Percentiles rank a stretch among this genome's conserved stretches.
These are phyloP conservation scores for Drosophila tropicalis DNA, from an alignment of 1,140 invertebrate species.

Conservation along the genomic window DNA sequence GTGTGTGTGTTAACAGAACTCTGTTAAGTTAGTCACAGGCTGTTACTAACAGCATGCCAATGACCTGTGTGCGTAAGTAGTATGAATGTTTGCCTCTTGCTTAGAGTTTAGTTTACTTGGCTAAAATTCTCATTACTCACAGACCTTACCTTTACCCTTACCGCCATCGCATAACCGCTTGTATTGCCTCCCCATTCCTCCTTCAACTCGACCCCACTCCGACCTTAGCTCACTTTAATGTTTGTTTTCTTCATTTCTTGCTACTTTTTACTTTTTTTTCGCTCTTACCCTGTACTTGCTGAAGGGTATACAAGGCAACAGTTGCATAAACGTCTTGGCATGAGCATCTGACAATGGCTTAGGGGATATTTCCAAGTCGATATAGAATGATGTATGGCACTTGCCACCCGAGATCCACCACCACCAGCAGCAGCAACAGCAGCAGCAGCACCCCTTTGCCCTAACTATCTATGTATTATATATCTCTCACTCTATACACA, in stretches of 20 bases:
- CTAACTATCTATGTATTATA: not conserved
- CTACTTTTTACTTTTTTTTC: slow-evolving; percentile 44
- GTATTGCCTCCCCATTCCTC: slow-evolving; percentile 2
- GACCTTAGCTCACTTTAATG: slow-evolving; percentile 55
- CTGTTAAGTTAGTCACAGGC: slow-evolving; percentile 31
- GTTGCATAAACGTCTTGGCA: not conserved
- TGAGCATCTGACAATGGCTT: not conserved
- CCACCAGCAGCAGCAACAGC: not conserved
- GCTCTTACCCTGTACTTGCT: not conserved
- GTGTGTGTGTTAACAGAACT: slow-evolving; percentile 25
- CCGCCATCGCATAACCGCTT: slow-evolving; percentile 1
- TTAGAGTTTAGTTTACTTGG: slow-evolving; percentile 50
- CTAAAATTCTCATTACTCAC: slow-evolving; percentile 53
- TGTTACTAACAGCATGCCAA: slow-evolving; percentile 49
- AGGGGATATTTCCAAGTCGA: not conserved
- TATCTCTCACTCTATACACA: not conserved
- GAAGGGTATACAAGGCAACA: too few relatives aligned
- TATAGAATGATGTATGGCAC: too few relatives aligned
- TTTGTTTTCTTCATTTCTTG: slow-evolving; percentile 72
- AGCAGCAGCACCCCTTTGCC: not conserved
- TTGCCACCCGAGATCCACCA: not conserved
- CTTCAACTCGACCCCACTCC: slow-evolving; percentile 20
- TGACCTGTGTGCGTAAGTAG: slow-evolving; percentile 48
- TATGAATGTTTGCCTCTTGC: slow-evolving; percentile 33
- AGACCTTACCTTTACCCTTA: slow-evolving; percentile 1